Conservation (phyloP, 64 coral and sea anemone genomes). For the Actinia equina region DNA sequence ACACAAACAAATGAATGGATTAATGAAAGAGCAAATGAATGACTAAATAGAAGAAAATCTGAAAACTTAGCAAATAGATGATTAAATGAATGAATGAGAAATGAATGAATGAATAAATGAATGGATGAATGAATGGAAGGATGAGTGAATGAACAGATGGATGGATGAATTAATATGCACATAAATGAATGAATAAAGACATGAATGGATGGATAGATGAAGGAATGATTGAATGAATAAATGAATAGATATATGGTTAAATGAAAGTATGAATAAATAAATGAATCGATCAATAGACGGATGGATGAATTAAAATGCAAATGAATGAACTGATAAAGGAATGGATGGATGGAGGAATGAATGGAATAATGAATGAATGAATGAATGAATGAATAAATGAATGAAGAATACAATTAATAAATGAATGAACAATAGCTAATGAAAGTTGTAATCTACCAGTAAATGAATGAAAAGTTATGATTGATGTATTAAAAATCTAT, state of each 20-base stretch:
- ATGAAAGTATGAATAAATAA: background rate
- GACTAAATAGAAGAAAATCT: background rate
- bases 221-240: background rate
- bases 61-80: background rate
- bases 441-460: too few relatives aligned
- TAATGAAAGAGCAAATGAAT: background rate
- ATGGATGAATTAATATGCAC: background rate
- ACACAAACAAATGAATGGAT: too few relatives aligned
- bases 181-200: background rate
- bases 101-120: background rate
- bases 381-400: background rate
- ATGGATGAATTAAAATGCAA: background rate
- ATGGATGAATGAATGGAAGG: background rate
- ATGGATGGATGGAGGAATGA: background rate
- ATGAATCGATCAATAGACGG: background rate
- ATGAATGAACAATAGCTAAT: background rate
- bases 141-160: background rate
- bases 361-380: too few relatives aligned
- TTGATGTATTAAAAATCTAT: background rate
- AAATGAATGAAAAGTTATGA: background rate
- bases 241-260: background rate
- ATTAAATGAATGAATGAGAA: background rate
- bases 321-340: background rate
- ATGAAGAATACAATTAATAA: background rate
- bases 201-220: background rate